Evolutionary conservation across 2,113 vertebrate genomes (phyloP), one percentile per base, ranked within the genome.

Genomic region (Cebidichthys violaceus): DNA sequence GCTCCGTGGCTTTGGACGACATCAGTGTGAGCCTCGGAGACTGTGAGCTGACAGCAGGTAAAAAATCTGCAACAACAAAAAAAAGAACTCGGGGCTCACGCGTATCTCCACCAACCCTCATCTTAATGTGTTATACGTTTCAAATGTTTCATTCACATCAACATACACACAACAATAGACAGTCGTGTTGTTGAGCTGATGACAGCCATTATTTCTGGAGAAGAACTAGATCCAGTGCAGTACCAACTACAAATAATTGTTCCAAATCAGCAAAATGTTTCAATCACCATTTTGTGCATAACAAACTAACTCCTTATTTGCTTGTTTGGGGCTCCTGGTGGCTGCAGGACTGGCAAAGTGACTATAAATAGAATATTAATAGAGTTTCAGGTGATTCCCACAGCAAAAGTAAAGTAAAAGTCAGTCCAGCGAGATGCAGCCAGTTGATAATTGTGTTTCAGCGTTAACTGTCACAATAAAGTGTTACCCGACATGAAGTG

Each of bases 1-100:
- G 97, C 35, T 95, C 96, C 18, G 96, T 97, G 84, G 97, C 96
- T 60, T 86, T 99, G 74, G 98, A 99, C 84, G 98, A 99, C 90
- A 90, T 99, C 88, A 96, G 91, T 2, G 2, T 98, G 81, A 96
- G 89, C 47, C 91, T 97, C 68, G 98, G 98, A 86, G 96, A 93
- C 93, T 99, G 98, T 84, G 94, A 93, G 68, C 81, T 91, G 50
- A 88, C 89, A 70, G 78, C 94, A 94, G 97, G 98, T 74, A 61
- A 37, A n/a, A 64, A 2, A 24, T 13, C 24, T 18, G 10, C 66
- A 14, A 50, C 65, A 20, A 68, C 66, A 47, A 17, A 7, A 24
- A 17, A 24, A 24, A 65, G 2, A 61, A 22, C 59, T 6, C 4
- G 18, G 65, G 13, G 10, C 60, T 37, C 18, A 22, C 18, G 22